Conservation (phyloP, 1,140 invertebrate species). For the Meloidogyne hapla region DNA sequence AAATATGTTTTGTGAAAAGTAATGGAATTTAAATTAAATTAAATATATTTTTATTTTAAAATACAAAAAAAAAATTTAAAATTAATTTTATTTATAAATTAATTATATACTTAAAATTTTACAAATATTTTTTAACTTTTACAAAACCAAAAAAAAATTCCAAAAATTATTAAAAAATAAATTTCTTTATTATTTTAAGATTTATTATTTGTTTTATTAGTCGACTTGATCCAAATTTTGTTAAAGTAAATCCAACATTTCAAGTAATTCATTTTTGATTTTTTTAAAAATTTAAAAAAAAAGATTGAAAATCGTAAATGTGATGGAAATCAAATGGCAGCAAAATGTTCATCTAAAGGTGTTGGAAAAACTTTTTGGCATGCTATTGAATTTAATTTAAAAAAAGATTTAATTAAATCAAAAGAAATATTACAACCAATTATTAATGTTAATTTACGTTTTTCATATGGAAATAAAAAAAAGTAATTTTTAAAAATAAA, state of each 20-base stretch:
- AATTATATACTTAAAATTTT: too few relatives aligned
- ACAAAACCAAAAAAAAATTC: too few relatives aligned
- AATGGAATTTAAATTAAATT: too few relatives aligned
- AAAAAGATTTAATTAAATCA: background rate
- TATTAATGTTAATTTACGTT: constrained; percentile 3
- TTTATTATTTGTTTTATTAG: background rate
- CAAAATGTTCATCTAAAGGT: background rate
- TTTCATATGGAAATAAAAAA: background rate
- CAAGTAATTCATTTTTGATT: background rate
- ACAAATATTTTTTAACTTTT: too few relatives aligned
- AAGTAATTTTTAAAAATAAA: background rate
- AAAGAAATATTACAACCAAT: too few relatives aligned
- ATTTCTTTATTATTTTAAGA: background rate
- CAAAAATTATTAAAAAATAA: too few relatives aligned
- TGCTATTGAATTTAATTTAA: background rate
- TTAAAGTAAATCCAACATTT: background rate
- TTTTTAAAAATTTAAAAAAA: background rate
- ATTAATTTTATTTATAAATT: too few relatives aligned
- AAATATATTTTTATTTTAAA: too few relatives aligned
- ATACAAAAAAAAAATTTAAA: too few relatives aligned
- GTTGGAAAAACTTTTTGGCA: background rate
- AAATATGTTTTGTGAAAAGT: constrained; percentile 4
- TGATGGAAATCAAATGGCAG: background rate
- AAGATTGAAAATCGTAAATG: constrained; percentile 3
- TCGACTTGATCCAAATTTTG: constrained; percentile 2